These are phyloP conservation scores for Brienomyrus brachyistius DNA, from an alignment of 2,113 vertebrate species.

Conservation along the genomic window DNA sequence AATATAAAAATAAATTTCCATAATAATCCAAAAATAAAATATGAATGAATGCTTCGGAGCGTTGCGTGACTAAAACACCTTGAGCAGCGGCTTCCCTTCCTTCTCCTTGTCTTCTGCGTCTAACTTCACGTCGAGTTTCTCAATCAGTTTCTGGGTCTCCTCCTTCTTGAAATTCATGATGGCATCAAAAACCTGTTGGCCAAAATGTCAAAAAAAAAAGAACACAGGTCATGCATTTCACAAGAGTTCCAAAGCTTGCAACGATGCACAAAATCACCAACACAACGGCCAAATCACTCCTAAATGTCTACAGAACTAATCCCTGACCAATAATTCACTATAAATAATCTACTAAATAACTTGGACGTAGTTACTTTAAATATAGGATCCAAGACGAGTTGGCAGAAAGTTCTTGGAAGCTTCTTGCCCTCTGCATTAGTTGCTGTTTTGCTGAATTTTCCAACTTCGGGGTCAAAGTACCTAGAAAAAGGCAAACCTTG, in stretches of 20 bases:
- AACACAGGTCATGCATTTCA: background rate
- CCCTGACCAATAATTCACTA: background rate
- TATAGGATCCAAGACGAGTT: constrained; percentile 44
- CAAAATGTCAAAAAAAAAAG: background rate
- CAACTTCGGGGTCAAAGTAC: constrained; percentile 48
- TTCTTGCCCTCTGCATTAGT: constrained; percentile 46
- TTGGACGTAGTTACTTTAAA: constrained; percentile 41
- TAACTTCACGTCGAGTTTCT: constrained; percentile 53
- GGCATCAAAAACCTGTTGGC: constrained; percentile 53
- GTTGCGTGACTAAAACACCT: constrained; percentile 37
- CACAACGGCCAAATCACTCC: background rate
- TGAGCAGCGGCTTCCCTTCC: constrained; percentile 53
- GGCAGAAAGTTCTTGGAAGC: constrained; percentile 51
- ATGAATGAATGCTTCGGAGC: background rate
- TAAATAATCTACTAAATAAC: background rate
- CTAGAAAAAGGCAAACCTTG: constrained; percentile 15
- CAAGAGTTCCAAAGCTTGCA: background rate
- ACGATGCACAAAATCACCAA: background rate
- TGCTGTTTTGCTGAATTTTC: constrained; percentile 53
- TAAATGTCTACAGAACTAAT: background rate
- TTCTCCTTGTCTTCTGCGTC: constrained; percentile 49
- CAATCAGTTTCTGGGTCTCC: constrained; percentile 48
- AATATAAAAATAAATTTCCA: background rate
- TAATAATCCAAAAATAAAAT: background rate
- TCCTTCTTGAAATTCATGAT: constrained; percentile 62